Evolutionary conservation across 37 sponge, comb jelly and placozoan species (phyloP).

Genomic region (Agelas oroides): DNA sequence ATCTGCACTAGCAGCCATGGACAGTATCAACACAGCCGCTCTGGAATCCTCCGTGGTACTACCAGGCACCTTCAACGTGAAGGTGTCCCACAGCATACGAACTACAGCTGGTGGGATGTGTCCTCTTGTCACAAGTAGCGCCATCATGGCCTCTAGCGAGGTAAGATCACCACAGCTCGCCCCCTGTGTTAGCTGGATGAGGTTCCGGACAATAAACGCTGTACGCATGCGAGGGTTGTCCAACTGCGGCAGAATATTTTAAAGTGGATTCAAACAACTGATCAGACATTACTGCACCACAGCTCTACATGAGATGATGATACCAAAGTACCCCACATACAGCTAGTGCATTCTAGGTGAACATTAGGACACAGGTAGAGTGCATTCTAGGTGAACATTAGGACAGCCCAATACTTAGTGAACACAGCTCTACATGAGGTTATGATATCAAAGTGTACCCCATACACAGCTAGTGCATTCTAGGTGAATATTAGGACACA

Average conservation of each 20-base stretch:
- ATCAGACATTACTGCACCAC: constrained; percentile 2
- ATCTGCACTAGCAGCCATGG: constrained; percentile 52
- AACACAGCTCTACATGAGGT: too few species aligned
- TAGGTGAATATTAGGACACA: too few species aligned
- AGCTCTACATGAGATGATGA: too few species aligned
- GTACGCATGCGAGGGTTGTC: neutral
- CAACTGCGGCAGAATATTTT: neutral
- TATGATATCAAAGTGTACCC: too few species aligned
- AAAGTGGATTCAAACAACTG: too few species aligned
- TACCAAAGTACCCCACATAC: too few species aligned
- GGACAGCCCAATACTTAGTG: too few species aligned
- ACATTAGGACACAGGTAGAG: too few species aligned
- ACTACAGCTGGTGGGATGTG: constrained; percentile 59
- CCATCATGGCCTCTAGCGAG: constrained; percentile 80
- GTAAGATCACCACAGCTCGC: constrained; percentile 70
- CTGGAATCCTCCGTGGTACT: neutral
- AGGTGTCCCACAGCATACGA: constrained; percentile 56
- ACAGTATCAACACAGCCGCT: constrained; percentile 43
- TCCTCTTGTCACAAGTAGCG: constrained; percentile 44
- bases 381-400: too few species aligned
- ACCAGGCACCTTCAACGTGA: constrained; percentile 10
- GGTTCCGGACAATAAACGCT: constrained; percentile 16
- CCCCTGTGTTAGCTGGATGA: constrained; percentile 49
- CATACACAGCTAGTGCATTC: too few species aligned
- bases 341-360: too few species aligned